A percentile compares a stretch with the other conserved stretches of the same genome.
Conservation (phyloP, 2,797 vertebrate species). For the Artibeus jamaicensis region DNA sequence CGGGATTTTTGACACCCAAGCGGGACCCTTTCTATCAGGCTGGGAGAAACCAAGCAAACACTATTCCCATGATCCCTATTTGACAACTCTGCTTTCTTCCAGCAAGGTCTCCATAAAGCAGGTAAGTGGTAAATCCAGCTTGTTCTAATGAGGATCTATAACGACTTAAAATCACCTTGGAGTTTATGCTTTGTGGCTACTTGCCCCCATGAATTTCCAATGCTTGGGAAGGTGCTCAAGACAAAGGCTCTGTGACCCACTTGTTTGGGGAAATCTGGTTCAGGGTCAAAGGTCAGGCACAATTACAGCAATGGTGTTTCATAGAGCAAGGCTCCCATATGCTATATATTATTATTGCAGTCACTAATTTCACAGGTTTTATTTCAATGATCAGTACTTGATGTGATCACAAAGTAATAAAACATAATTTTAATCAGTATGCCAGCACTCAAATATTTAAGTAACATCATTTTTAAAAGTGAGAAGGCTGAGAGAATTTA, state of each 20-base stretch:
- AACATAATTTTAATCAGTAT: slow-evolving; percentile 15
- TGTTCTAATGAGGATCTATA: background rate
- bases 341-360: background rate
- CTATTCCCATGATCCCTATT: background rate
- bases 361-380: background rate
- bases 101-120: background rate
- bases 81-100: background rate
- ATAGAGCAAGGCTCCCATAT: background rate
- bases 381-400: background rate
- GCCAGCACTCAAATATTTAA: background rate
- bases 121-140: background rate
- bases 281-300: background rate
- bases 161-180: background rate
- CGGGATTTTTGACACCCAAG: background rate
- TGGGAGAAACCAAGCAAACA: background rate
- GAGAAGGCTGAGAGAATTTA: background rate
- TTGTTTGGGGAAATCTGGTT: background rate
- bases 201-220: background rate
- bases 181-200: background rate
- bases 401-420: slow-evolving; percentile 24
- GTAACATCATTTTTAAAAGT: slow-evolving; percentile 16
- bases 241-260: background rate
- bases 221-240: background rate
- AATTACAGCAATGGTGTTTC: background rate
- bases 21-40: background rate